A percentile compares a stretch with the other conserved stretches of the same genome.
Evolutionary conservation across 2,113 vertebrate species (phyloP).

Genomic region (Daphoenositta chrysoptera): DNA sequence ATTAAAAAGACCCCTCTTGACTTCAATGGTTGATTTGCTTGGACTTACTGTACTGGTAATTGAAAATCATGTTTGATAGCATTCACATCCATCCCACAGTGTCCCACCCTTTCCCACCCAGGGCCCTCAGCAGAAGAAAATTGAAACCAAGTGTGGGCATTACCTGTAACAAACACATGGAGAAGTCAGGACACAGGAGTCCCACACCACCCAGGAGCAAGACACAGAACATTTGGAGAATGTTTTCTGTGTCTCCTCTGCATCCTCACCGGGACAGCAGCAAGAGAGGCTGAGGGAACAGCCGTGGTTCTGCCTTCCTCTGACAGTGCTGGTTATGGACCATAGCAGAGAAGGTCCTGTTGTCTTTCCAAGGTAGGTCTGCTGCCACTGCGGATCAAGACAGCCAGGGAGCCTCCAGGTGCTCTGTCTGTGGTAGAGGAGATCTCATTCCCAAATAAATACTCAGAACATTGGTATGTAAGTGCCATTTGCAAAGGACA

Average conservation of each 20-base stretch:
- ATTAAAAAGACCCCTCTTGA: background rate
- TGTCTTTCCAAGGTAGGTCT: background rate
- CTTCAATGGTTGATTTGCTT: background rate
- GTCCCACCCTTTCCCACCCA: background rate
- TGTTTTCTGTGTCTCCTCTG: accelerated
- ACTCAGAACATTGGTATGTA: background rate
- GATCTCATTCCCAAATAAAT: background rate
- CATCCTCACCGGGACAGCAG: accelerated
- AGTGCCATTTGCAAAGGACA: background rate
- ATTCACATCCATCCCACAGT: background rate
- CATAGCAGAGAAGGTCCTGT: background rate
- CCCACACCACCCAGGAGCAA: background rate
- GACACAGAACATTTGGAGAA: accelerated
- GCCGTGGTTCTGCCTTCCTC: background rate
- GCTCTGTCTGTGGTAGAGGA: background rate
- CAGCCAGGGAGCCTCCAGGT: background rate
- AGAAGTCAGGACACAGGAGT: background rate
- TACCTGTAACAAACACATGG: background rate
- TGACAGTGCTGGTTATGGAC: background rate
- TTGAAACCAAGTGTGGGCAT: background rate
- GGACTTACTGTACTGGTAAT: background rate
- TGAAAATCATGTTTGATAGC: background rate
- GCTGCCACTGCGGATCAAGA: background rate
- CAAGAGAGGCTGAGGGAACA: accelerated
- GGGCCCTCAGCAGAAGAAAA: background rate